phyloP scores from a whole-genome alignment of 2,888 invertebrate species.

The Salticus scenicus region DNA sequence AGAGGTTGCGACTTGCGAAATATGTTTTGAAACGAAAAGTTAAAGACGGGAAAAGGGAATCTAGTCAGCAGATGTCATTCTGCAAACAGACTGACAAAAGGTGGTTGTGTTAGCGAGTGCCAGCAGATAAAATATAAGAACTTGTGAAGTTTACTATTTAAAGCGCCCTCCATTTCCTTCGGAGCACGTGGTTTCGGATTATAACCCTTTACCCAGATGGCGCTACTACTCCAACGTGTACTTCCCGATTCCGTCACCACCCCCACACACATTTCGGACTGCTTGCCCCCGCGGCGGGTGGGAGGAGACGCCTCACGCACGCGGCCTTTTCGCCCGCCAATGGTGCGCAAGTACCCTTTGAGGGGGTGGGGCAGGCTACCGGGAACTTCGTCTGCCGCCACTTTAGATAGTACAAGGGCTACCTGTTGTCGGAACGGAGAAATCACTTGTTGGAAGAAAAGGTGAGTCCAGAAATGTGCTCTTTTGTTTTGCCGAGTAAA shows the following conservation, averaged over 20 bases:
- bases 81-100: too few relatives aligned
- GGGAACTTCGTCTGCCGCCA: conserved; percentile 37
- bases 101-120: too few relatives aligned
- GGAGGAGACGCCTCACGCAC: conserved; percentile 66
- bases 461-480: background rate
- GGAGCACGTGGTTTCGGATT: background rate
- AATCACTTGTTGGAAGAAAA: conserved; percentile 22
- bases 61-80: too few relatives aligned
- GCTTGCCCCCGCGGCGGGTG: conserved; percentile 45
- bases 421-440: conserved; percentile 38
- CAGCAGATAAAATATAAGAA: too few relatives aligned
- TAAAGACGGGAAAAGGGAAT: too few relatives aligned
- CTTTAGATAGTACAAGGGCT: conserved; percentile 34
- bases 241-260: conserved; percentile 61
- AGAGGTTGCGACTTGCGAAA: too few relatives aligned
- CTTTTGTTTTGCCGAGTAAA: background rate
- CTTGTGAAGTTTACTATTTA: background rate
- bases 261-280: conserved; percentile 37
- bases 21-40: too few relatives aligned
- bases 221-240: background rate
- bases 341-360: conserved; percentile 54
- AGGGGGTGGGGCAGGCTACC: conserved; percentile 66
- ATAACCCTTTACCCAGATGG: background rate
- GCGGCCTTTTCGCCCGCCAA: conserved; percentile 37
- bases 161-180: background rate